Conservation (phyloP, 1,140 invertebrate species). For the Nilaparvata lugens region DNA sequence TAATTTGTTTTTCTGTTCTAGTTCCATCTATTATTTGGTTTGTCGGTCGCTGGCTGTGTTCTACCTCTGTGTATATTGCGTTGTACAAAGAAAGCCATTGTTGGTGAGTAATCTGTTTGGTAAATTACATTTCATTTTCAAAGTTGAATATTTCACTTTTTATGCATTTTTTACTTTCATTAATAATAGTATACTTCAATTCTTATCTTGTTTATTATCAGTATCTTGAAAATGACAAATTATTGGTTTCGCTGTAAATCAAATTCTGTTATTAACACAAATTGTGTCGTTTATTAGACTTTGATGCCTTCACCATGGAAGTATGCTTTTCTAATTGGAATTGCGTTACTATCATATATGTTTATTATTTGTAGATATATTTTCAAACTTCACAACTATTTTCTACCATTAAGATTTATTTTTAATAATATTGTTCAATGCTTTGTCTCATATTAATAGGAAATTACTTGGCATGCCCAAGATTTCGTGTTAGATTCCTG, state of each 20-base stretch:
- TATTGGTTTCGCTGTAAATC: too few species aligned
- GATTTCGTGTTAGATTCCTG: constrained; percentile 41
- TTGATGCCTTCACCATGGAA: too few species aligned
- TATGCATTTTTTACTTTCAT: constrained; percentile 11
- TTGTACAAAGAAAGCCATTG: constrained; percentile 42
- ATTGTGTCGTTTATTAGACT: too few species aligned
- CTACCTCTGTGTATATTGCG: constrained; percentile 52
- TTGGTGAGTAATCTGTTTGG: constrained; percentile 36
- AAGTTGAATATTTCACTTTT: background rate
- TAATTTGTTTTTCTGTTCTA: constrained; percentile 34
- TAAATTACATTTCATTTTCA: constrained; percentile 14
- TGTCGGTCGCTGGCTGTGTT: constrained; percentile 48
- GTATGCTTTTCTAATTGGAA: too few species aligned
- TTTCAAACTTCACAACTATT: too few species aligned
- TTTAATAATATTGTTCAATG: too few species aligned
- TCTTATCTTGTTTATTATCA: too few species aligned
- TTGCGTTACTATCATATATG: too few species aligned
- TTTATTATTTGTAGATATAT: too few species aligned
- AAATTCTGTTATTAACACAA: too few species aligned
- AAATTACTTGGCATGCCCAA: constrained; percentile 42
- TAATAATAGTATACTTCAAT: background rate
- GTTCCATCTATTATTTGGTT: constrained; percentile 61
- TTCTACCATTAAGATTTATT: too few species aligned
- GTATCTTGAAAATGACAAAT: too few species aligned
- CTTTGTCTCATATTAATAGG: constrained; percentile 28